phyloP scores from a whole-genome alignment of 2,113 vertebrate genomes.

The Poicephalus gulielmi region DNA sequence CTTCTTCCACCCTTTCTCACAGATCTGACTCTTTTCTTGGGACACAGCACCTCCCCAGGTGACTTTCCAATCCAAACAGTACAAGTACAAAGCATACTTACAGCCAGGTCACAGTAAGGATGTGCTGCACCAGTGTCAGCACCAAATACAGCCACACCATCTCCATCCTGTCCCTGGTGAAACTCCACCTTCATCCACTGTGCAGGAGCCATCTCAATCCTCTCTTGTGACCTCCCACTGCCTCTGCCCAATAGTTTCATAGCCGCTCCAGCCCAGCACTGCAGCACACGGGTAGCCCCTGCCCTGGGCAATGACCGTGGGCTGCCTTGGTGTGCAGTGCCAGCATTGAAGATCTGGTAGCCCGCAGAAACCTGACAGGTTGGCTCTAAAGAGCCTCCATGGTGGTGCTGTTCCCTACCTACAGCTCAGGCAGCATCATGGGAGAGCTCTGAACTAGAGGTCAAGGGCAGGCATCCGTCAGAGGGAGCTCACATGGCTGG shows the following conservation, averaged over 20 bases:
- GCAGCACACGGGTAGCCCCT: neutral
- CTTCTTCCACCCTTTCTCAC: neutral
- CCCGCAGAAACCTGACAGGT: fast-evolving
- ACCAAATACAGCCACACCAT: neutral
- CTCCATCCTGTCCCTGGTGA: neutral
- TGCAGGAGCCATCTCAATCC: neutral
- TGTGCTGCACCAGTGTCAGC: fast-evolving
- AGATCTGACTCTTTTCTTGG: neutral
- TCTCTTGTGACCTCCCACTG: neutral
- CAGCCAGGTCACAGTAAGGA: neutral
- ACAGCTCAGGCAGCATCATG: neutral
- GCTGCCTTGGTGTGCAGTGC: neutral
- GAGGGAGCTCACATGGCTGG: neutral
- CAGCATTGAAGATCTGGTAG: fast-evolving
- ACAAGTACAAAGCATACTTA: neutral
- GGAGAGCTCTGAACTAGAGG: neutral
- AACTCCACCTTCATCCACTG: neutral
- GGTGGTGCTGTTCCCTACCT: neutral
- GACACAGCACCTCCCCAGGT: neutral
- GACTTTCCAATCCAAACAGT: neutral
- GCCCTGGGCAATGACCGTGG: neutral
- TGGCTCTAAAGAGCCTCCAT: fast-evolving
- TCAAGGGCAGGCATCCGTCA: fast-evolving
- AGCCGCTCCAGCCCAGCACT: neutral
- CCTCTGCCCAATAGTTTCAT: neutral